These are phyloP conservation scores for Galbula dea DNA, from an alignment of 2,113 vertebrate species.

Conservation along the genomic window DNA sequence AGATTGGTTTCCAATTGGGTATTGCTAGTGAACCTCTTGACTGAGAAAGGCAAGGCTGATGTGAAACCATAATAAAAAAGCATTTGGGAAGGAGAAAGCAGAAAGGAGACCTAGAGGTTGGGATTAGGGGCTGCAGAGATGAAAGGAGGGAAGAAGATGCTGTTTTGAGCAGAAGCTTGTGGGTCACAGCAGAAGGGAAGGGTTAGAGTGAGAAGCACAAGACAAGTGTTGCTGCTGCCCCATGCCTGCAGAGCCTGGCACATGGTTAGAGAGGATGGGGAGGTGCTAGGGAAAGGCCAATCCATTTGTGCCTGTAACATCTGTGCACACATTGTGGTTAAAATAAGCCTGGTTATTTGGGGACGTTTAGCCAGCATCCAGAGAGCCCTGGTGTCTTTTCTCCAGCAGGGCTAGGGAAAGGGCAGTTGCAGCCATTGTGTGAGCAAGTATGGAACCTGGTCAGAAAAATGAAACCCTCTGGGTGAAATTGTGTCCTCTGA, in stretches of 20 bases:
- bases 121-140: background rate
- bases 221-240: background rate
- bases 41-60: background rate
- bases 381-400: background rate
- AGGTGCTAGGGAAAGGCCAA: background rate
- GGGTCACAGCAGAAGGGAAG: background rate
- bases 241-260: background rate
- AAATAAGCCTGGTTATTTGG: background rate
- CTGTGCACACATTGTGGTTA: background rate
- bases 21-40: background rate
- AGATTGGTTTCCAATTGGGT: conserved; percentile 6
- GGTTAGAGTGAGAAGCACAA: background rate
- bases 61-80: background rate
- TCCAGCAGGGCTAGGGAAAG: background rate
- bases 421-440: background rate
- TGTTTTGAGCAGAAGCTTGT: background rate
- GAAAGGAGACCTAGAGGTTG: background rate
- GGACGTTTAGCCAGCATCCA: background rate
- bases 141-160: background rate
- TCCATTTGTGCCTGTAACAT: background rate
- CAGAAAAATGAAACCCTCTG: conserved; percentile 12
- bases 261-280: background rate
- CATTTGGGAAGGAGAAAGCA: background rate
- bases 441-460: background rate
- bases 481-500: conserved; percentile 36